Evolutionary conservation across 2,888 invertebrate species (phyloP), one percentile per base, ranked within the genome.

Genomic region (Andrena bicolor): DNA sequence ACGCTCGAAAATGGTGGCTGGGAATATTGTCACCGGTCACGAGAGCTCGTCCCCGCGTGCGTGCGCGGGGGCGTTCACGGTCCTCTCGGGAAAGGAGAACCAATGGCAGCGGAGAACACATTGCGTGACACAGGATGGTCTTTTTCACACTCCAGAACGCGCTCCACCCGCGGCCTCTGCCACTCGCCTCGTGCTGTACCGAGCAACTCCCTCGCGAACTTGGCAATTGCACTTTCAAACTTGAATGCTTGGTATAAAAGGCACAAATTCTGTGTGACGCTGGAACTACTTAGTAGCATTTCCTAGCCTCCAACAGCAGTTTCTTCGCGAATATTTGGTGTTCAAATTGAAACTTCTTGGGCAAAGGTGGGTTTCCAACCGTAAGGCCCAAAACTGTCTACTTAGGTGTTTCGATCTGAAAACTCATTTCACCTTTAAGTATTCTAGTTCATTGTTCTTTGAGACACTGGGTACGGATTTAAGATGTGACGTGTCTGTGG

Each of bases 61-160:
- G 92, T 92, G 91, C 86, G 90, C 92, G 92, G 89, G 92, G 92
- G 92, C 92, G 92, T 92, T 85, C 87, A 90, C 92, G 89, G 84
- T 89, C 86, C 83, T 86, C 88, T 86, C 73, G 83, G 56, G 85
- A 75, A 80, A 86, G 88, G 76, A 75, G 85, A 81, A 16, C 84
- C 83, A 85, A 88, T 85, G 75, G 78, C 83, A 86, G 58, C 28
- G 76, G 78, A 69, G 88, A 83, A 79, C 75, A 68, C 90, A 78
- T 89, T 90, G 91, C 84, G 89, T 85, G 84, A 87, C 84, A 86
- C 88, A 76, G 82, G 76, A 86, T 88, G 87, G 84, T 81, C 88
- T 92, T 92, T 93, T 93, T 91, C 92, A 90, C 90, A 91, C 91
- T 92, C 82, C 77, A 74, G 75, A 84, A 74, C 78, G 80, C 71